Evolutionary conservation across 1,140 invertebrate genomes (phyloP), one percentile per base, ranked within the genome.

Genomic region (Caenorhabditis tropicalis): DNA sequence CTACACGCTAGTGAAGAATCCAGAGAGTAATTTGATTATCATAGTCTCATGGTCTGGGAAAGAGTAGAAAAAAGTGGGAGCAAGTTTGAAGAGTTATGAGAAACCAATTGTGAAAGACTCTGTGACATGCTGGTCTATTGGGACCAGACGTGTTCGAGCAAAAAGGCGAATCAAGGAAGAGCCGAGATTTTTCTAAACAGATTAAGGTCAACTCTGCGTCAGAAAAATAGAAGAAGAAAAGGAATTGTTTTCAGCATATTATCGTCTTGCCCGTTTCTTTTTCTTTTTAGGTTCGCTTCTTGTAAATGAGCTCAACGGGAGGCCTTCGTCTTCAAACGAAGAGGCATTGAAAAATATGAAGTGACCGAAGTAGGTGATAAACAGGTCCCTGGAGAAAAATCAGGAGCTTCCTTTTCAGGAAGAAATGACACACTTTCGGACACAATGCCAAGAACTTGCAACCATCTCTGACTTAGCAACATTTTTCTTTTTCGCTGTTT

Each of bases 361-460:
- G 60, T 70, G 60, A 70, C 60, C 60, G 60, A 19, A 70, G 60
- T 70, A 70, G 60, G 60, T 70, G 60, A 70, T 36, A 70, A 70
- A 70, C 60, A 21, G 60, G 60, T 70, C 60, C 60, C 60, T 70
- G 60, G 60, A 70, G 60, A 39, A 70, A 70, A 70, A 70, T 70
- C 60, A 70, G 60, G 31, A 58, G 53, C 53, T 29, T 27, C 53
- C 15, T 7, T 33, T 9, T 70, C 60, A 24, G 60, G 27, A 70
- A 19, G 19, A 36, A 24, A 70, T 9, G 60, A 70, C 60, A 70
- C 60, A n/a, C 27, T 70, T 70, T 70, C 12, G 60, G 60, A 70
- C 60, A 70, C 39, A 33, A 58, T 58, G 56, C 6, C 56, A 24
- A 58, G 27, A 29, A 9, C 60, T 70, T 70, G 60, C 60, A 70